These are phyloP conservation scores for Caloenas nicobarica DNA, from an alignment of 2,113 vertebrate species.

Conservation along the genomic window DNA sequence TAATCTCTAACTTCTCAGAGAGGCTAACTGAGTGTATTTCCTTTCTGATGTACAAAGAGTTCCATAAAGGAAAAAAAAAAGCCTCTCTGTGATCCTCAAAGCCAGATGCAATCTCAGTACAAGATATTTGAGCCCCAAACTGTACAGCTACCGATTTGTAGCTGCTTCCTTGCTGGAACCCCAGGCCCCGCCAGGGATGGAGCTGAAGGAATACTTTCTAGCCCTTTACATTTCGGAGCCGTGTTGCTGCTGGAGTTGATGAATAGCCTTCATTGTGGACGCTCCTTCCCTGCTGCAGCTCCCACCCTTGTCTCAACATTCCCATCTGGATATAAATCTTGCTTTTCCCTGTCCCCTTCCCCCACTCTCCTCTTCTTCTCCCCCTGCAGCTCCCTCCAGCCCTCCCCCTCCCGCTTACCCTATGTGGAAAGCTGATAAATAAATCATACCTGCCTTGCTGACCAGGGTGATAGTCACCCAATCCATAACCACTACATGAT, in stretches of 20 bases:
- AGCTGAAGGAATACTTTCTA: slow-evolving; percentile 65
- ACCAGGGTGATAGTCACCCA: slow-evolving; percentile 62
- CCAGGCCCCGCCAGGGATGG: slow-evolving; percentile 43
- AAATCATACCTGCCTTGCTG: slow-evolving; percentile 46
- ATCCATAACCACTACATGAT: slow-evolving; percentile 55
- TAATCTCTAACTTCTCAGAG: background rate
- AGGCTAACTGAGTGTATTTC: background rate
- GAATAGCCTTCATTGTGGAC: slow-evolving; percentile 74
- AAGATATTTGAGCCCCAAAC: slow-evolving; percentile 9
- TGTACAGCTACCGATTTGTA: slow-evolving; percentile 8
- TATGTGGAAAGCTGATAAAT: slow-evolving; percentile 54
- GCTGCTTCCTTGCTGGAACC: slow-evolving; percentile 47
- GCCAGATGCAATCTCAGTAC: background rate
- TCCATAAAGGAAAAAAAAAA: background rate
- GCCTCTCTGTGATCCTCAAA: slow-evolving; percentile 7
- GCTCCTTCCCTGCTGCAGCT: slow-evolving; percentile 23
- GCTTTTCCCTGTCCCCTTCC: slow-evolving; percentile 23
- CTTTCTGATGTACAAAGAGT: background rate
- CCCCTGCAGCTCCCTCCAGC: background rate
- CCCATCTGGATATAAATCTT: slow-evolving; percentile 73
- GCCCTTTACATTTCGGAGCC: slow-evolving; percentile 51
- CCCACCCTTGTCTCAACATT: slow-evolving; percentile 66
- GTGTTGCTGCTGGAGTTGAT: slow-evolving; percentile 48
- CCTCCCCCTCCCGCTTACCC: background rate
- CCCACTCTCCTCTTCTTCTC: slow-evolving; percentile 21